These are phyloP conservation scores for Ischnura elegans DNA, from an alignment of 2,888 invertebrate species.

Conservation along the genomic window DNA sequence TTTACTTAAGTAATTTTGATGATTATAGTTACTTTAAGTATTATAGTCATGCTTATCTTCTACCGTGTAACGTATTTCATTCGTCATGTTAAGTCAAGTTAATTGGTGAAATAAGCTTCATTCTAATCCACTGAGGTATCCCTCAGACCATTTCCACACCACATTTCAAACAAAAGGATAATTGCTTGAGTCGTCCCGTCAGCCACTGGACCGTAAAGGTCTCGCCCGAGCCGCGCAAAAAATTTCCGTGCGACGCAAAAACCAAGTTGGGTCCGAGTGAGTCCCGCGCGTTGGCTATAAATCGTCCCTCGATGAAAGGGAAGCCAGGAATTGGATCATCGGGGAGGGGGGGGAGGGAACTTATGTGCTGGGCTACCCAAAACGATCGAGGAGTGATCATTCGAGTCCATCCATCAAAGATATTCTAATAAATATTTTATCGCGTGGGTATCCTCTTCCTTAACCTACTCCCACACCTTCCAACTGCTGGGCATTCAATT, in stretches of 20 bases:
- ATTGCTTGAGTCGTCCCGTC: not conserved
- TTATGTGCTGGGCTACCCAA: not conserved
- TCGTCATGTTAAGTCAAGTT: too few species aligned
- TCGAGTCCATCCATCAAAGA: not conserved
- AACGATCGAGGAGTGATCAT: slow-evolving; percentile 23
- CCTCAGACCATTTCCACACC: not conserved
- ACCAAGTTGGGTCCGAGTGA: not conserved
- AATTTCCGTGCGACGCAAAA: not conserved
- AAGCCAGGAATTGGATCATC: not conserved
- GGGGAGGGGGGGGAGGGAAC: not conserved
- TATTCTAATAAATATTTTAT: not conserved
- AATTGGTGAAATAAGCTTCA: too few species aligned
- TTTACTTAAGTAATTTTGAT: too few species aligned
- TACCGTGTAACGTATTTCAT: too few species aligned
- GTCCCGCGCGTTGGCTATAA: not conserved
- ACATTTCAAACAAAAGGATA: not conserved
- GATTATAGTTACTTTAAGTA: too few species aligned
- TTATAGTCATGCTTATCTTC: too few species aligned
- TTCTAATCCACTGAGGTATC: not conserved
- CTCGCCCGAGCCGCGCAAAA: not conserved
- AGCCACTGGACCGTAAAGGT: not conserved
- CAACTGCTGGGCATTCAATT: not conserved
- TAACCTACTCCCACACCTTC: not conserved
- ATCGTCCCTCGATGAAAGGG: not conserved
- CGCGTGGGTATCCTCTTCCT: not conserved